A percentile compares a stretch with the other conserved stretches of the same genome.
phyloP scores from a whole-genome alignment of 2,888 invertebrate species.

The Rapana venosa region DNA sequence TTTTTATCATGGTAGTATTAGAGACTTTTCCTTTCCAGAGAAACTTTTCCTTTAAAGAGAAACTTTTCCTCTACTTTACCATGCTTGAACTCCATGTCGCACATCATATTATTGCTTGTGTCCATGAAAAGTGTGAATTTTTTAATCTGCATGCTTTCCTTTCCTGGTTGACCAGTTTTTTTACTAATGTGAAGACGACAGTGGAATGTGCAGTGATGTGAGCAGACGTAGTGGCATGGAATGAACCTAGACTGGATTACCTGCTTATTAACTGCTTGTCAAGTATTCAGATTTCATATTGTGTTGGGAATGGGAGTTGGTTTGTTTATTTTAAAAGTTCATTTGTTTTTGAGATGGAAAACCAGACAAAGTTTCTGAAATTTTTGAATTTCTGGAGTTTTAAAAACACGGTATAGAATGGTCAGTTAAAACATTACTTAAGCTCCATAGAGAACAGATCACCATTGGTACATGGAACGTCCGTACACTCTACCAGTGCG shows the following conservation, averaged over 20 bases:
- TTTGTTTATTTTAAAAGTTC: too few relatives aligned
- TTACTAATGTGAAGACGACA: not conserved
- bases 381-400: too few relatives aligned
- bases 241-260: not conserved
- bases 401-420: too few relatives aligned
- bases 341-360: too few relatives aligned
- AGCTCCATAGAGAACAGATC: too few relatives aligned
- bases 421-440: too few relatives aligned
- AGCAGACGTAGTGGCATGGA: not conserved
- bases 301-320: not conserved
- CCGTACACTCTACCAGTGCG: too few relatives aligned
- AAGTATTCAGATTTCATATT: not conserved
- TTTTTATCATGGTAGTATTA: not conserved
- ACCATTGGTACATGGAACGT: too few relatives aligned
- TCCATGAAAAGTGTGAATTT: not conserved
- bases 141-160: slow-evolving; percentile 1
- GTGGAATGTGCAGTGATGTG: not conserved
- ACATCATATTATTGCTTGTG: slow-evolving; percentile 12
- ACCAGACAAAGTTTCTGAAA: too few relatives aligned
- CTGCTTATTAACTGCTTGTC: slow-evolving; percentile 6
- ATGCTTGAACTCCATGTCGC: not conserved
- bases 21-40: not conserved
- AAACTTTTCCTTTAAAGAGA: not conserved
- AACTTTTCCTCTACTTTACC: not conserved
- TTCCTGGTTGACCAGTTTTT: not conserved